phyloP scores from a whole-genome alignment of 1,140 invertebrate species.

The Adoxophyes honmai region DNA sequence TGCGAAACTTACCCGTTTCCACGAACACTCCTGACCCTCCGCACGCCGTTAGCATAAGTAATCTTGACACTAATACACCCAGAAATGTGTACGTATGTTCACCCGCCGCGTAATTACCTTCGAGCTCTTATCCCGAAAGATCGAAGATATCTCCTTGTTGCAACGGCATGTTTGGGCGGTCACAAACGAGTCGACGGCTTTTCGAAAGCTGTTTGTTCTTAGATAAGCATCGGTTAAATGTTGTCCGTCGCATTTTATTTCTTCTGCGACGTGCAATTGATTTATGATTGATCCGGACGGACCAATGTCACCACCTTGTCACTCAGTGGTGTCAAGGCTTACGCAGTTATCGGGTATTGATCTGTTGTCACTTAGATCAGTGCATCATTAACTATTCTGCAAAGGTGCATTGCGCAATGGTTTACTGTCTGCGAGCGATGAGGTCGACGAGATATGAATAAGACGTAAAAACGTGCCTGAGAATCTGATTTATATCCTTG shows the following conservation, averaged over 20 bases:
- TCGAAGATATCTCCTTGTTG: constrained; percentile 4
- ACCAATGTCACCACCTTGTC: constrained; percentile 34
- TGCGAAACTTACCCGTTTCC: constrained; percentile 46
- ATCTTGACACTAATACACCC: constrained; percentile 52
- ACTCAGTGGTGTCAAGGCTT: constrained; percentile 30
- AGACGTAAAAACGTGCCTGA: constrained; percentile 2
- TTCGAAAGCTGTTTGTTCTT: constrained; percentile 11
- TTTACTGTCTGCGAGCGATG: constrained; percentile 22
- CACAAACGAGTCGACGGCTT: constrained; percentile 1
- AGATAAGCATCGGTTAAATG: constrained; percentile 2
- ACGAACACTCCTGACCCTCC: constrained; percentile 46
- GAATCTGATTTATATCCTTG: constrained; percentile 4
- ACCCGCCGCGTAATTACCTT: constrained; percentile 27
- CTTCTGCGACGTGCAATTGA: constrained; percentile 12
- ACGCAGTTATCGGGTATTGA: constrained; percentile 31
- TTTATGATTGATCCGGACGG: constrained; percentile 14
- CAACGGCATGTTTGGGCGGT: neutral
- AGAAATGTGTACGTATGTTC: constrained; percentile 19
- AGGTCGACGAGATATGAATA: constrained; percentile 28
- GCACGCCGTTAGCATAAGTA: constrained; percentile 45
- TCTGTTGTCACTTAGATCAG: constrained; percentile 38
- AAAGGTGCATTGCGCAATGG: constrained; percentile 24
- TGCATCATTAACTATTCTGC: constrained; percentile 45
- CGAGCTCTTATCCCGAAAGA: constrained; percentile 23
- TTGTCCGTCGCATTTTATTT: neutral